Evolutionary conservation across 2,797 vertebrate genomes (phyloP).

Genomic region (Fringilla coelebs): DNA sequence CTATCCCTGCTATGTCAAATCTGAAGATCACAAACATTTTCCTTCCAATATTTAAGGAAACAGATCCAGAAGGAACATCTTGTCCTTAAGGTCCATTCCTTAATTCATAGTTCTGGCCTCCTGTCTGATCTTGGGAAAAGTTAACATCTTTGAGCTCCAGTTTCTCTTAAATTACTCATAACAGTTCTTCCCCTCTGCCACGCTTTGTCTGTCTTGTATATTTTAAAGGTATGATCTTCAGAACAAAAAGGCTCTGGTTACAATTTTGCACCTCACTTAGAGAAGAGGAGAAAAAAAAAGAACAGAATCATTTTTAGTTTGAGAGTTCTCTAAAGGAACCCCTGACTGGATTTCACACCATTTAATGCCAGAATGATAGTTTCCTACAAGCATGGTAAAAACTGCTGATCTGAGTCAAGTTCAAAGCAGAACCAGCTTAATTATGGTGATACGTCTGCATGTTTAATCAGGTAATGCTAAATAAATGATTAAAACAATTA

Average conservation of each 20-base stretch:
- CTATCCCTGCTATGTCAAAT: neutral
- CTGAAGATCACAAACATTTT: slow-evolving; percentile 12
- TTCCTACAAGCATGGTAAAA: neutral
- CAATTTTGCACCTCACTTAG: neutral
- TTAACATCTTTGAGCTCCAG: neutral
- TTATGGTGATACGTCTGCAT: neutral
- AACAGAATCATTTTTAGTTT: neutral
- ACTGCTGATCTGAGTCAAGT: neutral
- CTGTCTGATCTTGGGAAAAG: neutral
- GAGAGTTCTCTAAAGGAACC: neutral
- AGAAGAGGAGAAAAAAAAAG: neutral
- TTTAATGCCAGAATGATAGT: neutral
- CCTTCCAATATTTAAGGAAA: slow-evolving; percentile 25
- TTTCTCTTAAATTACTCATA: slow-evolving; percentile 24
- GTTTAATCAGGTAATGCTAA: slow-evolving; percentile 29
- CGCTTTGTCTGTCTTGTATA: neutral
- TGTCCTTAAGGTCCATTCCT: neutral
- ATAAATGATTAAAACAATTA: slow-evolving; percentile 35
- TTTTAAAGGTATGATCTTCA: slow-evolving; percentile 1
- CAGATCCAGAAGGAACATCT: slow-evolving; percentile 3
- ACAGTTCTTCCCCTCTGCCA: neutral
- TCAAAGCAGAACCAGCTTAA: slow-evolving; percentile 19
- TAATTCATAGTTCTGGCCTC: neutral
- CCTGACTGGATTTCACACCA: neutral
- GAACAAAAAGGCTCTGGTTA: neutral